Conservation (phyloP, 2,113 vertebrate species). For the Suncus etruscus region DNA sequence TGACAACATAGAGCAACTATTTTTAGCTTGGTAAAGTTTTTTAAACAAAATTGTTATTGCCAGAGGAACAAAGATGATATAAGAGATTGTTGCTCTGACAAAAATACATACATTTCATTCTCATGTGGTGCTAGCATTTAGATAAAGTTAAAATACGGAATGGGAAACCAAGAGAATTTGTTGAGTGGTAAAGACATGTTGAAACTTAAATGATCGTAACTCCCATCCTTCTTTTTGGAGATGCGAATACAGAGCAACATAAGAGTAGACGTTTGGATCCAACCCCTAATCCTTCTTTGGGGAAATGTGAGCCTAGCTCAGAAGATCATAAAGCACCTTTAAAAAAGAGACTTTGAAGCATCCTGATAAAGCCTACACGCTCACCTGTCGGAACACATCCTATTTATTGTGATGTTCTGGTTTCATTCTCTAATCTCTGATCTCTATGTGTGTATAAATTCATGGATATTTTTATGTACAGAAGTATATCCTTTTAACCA, state of each 20-base stretch:
- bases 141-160: slow-evolving; percentile 69
- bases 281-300: neutral
- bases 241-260: slow-evolving; percentile 45
- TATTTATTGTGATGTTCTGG: slow-evolving; percentile 76
- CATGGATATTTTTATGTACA: slow-evolving; percentile 85
- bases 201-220: slow-evolving; percentile 66
- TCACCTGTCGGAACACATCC: slow-evolving; percentile 60
- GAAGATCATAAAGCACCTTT: slow-evolving; percentile 56
- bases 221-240: slow-evolving; percentile 60
- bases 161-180: slow-evolving; percentile 70
- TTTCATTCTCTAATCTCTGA: slow-evolving; percentile 70
- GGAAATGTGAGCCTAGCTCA: slow-evolving; percentile 59
- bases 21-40: slow-evolving; percentile 88
- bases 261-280: slow-evolving; percentile 60
- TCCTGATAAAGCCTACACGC: neutral
- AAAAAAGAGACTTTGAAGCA: neutral
- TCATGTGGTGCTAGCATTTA: slow-evolving; percentile 81
- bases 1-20: slow-evolving; percentile 88
- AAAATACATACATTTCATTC: slow-evolving; percentile 77
- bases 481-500: slow-evolving; percentile 84
- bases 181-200: slow-evolving; percentile 26
- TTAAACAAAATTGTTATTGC: slow-evolving; percentile 85
- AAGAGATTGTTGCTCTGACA: slow-evolving; percentile 80
- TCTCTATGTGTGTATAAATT: slow-evolving; percentile 81
- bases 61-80: slow-evolving; percentile 83